Conservation (phyloP, 1,140 invertebrate genomes). For the Drosophila insularis region DNA sequence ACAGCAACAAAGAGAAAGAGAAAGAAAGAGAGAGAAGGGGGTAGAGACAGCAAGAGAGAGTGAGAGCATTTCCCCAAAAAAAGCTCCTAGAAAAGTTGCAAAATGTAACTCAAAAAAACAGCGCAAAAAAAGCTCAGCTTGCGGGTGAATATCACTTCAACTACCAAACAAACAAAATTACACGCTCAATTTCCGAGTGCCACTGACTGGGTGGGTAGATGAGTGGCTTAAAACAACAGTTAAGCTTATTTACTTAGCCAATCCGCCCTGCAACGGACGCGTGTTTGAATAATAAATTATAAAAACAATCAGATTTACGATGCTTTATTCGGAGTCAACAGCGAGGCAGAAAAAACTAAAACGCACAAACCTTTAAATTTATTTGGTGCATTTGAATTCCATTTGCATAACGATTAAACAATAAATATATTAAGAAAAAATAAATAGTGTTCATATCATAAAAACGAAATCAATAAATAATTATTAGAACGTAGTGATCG, state of each 20-base stretch:
- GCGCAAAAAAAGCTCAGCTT: slow-evolving; percentile 30
- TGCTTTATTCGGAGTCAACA: not conserved
- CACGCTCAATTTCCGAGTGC: slow-evolving; percentile 30
- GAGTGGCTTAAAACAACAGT: slow-evolving; percentile 33
- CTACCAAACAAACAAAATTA: slow-evolving; percentile 38
- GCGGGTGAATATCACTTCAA: slow-evolving; percentile 21
- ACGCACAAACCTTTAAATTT: not conserved
- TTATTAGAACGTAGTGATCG: slow-evolving; percentile 35
- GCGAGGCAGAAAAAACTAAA: not conserved
- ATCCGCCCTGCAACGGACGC: slow-evolving; percentile 35
- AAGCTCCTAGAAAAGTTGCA: not conserved
- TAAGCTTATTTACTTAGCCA: slow-evolving; percentile 37
- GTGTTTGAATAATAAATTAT: not conserved
- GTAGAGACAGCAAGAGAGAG: not conserved
- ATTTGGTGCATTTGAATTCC: slow-evolving; percentile 28
- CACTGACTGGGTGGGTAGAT: not conserved
- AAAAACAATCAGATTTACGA: not conserved
- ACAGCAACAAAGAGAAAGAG: not conserved
- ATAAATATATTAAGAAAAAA: not conserved
- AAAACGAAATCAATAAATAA: slow-evolving; percentile 7
- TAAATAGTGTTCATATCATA: slow-evolving; percentile 24
- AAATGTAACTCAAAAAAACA: slow-evolving; percentile 1
- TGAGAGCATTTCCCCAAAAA: slow-evolving; percentile 18
- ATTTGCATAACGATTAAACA: slow-evolving; percentile 40
- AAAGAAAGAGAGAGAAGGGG: slow-evolving; percentile 10